These are phyloP conservation scores for Mustelus asterias DNA, from an alignment of 2,113 vertebrate genomes.

Conservation along the genomic window DNA sequence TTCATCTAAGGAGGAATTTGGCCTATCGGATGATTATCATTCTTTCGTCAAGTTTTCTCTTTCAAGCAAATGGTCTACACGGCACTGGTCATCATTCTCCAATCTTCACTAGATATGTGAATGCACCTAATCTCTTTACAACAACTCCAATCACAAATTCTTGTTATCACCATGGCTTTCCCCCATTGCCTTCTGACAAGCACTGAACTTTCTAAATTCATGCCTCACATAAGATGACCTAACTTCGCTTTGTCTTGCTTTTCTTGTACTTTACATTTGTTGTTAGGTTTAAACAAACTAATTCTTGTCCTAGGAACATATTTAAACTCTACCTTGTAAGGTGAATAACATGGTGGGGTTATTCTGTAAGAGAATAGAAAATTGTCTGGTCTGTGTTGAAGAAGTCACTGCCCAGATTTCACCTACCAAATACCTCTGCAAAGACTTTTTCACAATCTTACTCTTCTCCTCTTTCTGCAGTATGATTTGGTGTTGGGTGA, in stretches of 20 bases:
- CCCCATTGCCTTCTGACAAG: not conserved
- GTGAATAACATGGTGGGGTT: not conserved
- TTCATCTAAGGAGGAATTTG: not conserved
- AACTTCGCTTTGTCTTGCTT: not conserved
- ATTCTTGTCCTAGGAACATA: not conserved
- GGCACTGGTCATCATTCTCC: not conserved
- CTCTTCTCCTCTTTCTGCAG: not conserved
- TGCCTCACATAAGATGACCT: not conserved
- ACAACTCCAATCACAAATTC: not conserved
- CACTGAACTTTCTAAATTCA: not conserved
- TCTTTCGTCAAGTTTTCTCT: not conserved
- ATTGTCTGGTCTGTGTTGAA: not conserved
- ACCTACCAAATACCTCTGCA: not conserved
- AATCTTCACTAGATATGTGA: not conserved
- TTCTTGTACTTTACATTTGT: not conserved
- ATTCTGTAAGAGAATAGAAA: not conserved
- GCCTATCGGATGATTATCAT: not conserved
- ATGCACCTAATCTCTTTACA: not conserved
- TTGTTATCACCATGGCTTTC: not conserved
- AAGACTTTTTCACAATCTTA: not conserved
- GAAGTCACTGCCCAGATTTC: not conserved
- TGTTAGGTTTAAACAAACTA: not conserved
- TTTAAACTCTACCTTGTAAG: not conserved
- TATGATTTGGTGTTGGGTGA: not conserved
- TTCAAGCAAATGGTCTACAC: not conserved